These are phyloP conservation scores for Acanthochromis polyacanthus DNA, from an alignment of 2,113 vertebrate genomes.

Conservation along the genomic window DNA sequence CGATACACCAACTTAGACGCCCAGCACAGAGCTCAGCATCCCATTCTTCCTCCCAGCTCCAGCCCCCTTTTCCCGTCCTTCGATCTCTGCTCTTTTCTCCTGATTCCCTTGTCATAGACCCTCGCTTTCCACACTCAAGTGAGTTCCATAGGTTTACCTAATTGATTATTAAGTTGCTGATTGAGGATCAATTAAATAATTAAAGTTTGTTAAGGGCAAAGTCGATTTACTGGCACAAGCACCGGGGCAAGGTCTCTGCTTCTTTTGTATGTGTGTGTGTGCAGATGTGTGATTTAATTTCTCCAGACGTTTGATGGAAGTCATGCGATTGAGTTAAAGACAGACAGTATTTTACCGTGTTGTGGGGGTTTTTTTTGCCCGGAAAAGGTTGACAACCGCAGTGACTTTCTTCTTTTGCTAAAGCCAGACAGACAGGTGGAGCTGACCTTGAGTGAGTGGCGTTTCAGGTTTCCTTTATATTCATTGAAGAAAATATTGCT, in stretches of 20 bases:
- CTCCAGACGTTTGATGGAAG: conserved; percentile 27
- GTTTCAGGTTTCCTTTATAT: conserved; percentile 32
- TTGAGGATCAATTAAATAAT: conserved; percentile 85
- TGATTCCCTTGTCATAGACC: conserved; percentile 68
- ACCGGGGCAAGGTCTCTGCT: conserved; percentile 9
- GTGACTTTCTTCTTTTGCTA: conserved; percentile 17
- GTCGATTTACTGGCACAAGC: conserved; percentile 71
- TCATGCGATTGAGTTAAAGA: conserved; percentile 40
- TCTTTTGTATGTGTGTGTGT: conserved; percentile 12
- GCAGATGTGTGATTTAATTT: conserved; percentile 12
- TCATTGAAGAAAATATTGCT: conserved; percentile 4
- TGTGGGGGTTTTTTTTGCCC: conserved; percentile 30
- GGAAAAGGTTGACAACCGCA: not conserved
- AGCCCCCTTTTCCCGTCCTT: not conserved
- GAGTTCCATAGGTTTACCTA: conserved; percentile 82
- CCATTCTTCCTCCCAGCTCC: not conserved
- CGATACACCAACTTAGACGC: not conserved
- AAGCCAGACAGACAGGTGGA: conserved; percentile 27
- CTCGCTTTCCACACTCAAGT: conserved; percentile 61
- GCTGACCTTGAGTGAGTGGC: conserved; percentile 21
- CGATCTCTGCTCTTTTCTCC: conserved; percentile 14
- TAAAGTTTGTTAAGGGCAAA: conserved; percentile 82
- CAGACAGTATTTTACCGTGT: conserved; percentile 25
- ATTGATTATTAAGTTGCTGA: conserved; percentile 86
- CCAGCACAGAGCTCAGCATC: conserved; percentile 1